Evolutionary conservation across 1,140 invertebrate species (phyloP), one percentile per base, ranked within the genome.

Genomic region (Pachyrhynchus sulphureomaculatus): DNA sequence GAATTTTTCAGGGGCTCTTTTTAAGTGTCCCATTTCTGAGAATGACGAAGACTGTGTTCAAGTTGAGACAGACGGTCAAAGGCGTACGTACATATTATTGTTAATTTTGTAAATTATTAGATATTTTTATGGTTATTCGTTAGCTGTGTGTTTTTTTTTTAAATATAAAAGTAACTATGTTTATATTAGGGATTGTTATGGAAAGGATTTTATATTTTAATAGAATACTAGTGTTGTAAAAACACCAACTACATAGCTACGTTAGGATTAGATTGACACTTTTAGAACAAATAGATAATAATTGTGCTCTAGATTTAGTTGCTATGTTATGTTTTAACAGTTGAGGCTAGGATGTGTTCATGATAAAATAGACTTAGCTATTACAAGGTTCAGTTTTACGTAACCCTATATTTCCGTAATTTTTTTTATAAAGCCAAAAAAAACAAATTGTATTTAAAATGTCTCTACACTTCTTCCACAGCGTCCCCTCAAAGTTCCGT

Each of bases 1-100:
- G 8, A 90, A 86, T 54, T 82, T 79, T 62, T 94, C 94, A 0
- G 95, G 95, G 20, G 93, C 92, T 0, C 78, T 98, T 8, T 96
- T 87, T 82, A 88, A 86, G 77, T 96, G 94, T 78, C 87, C 89
- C 0, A 76, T 96, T 9, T 86, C 84, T 4, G 83, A 85, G 4
- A 68, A 75, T 0, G 71, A 76, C 21, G 67, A 79, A 26, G 92
- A 95, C 76, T 96, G 93, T 75, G 77, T 76, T 36, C 91, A 95
- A 81, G 86, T 95, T 52, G 83, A 89, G 58, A 95, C 93, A 3
- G 93, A 95, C 78, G 92, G 93, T 37, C 84, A 84, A 78, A 76
- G 84, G 79, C 84, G 92, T 95, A 84, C 88, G 63, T 71, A 55
- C n/a, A n/a, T n/a, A n/a, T n/a, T n/a, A n/a, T 54, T 45, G 5